These are phyloP conservation scores for Sebastes reedi DNA, from an alignment of 2,797 vertebrate species.

Conservation along the genomic window DNA sequence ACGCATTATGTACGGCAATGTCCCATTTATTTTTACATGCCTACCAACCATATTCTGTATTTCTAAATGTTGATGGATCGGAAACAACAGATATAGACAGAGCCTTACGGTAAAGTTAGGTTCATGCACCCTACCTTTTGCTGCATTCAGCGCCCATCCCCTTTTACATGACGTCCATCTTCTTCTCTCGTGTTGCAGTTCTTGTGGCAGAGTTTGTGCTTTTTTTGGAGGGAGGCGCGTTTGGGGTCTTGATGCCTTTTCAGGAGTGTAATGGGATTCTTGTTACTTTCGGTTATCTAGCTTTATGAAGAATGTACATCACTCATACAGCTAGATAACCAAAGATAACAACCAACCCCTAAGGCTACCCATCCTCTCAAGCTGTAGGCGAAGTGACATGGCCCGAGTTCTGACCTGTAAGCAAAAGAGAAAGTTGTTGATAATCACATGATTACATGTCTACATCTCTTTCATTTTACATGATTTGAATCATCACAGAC, in stretches of 20 bases:
- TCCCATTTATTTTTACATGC: slow-evolving; percentile 5
- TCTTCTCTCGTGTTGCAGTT: slow-evolving; percentile 1
- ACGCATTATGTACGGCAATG: not conserved
- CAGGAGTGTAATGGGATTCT: slow-evolving; percentile 91
- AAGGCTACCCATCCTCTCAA: slow-evolving; percentile 77
- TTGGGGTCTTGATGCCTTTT: slow-evolving; percentile 81
- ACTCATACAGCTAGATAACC: slow-evolving; percentile 49
- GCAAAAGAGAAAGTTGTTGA: slow-evolving; percentile 63
- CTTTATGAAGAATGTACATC: slow-evolving; percentile 92
- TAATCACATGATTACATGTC: not conserved
- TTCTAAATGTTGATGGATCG: not conserved
- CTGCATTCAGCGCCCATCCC: slow-evolving; percentile 3
- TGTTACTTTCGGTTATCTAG: slow-evolving; percentile 95
- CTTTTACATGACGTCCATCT: slow-evolving; percentile 31
- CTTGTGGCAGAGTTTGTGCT: slow-evolving; percentile 15
- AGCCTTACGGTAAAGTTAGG: not conserved
- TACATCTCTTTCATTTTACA: not conserved
- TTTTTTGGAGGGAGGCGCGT: slow-evolving; percentile 7
- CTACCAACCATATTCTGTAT: not conserved
- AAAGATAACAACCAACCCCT: slow-evolving; percentile 76
- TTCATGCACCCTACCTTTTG: slow-evolving; percentile 53
- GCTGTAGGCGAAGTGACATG: slow-evolving; percentile 44
- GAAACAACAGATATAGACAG: not conserved
- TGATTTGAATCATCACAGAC: slow-evolving; percentile 1
- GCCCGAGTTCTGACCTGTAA: slow-evolving; percentile 69